Conservation (phyloP, 2,888 invertebrate species). For the Drosophila ochracea region DNA sequence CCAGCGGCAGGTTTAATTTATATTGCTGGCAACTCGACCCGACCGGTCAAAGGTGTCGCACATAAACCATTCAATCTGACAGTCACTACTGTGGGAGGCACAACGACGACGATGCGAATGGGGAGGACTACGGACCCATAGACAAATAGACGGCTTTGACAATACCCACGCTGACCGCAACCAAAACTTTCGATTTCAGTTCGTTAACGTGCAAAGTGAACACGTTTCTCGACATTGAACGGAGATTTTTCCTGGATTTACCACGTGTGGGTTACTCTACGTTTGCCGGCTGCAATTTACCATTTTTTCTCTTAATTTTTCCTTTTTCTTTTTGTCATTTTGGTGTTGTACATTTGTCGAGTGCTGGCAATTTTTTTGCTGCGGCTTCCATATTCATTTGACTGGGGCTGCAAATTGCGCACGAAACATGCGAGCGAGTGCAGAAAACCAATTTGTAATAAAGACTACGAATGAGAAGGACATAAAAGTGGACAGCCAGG, state of each 20-base stretch:
- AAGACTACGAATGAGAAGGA: slow-evolving; percentile 66
- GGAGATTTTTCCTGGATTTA: slow-evolving; percentile 42
- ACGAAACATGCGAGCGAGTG: slow-evolving; percentile 75
- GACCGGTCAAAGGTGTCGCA: slow-evolving; percentile 78
- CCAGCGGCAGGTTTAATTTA: slow-evolving; percentile 73
- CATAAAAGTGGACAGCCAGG: slow-evolving; percentile 51
- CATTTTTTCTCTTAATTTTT: slow-evolving; percentile 31
- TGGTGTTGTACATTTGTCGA: slow-evolving; percentile 31
- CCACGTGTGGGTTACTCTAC: slow-evolving; percentile 50
- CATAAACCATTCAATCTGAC: slow-evolving; percentile 79
- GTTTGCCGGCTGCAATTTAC: slow-evolving; percentile 63
- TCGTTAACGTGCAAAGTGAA: slow-evolving; percentile 75
- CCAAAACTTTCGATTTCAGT: slow-evolving; percentile 75
- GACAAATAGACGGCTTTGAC: slow-evolving; percentile 42
- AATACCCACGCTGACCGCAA: slow-evolving; percentile 67
- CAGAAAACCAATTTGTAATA: slow-evolving; percentile 81
- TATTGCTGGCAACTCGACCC: slow-evolving; percentile 61
- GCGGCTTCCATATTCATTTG: slow-evolving; percentile 68
- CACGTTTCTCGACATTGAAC: slow-evolving; percentile 63
- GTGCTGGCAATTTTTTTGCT: slow-evolving; percentile 16
- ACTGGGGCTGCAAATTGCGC: slow-evolving; percentile 70
- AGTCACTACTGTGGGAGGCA: slow-evolving; percentile 59
- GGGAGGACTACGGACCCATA: neutral
- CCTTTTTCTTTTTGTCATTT: slow-evolving; percentile 11
- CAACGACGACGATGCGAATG: slow-evolving; percentile 8